These are phyloP conservation scores for Sterrhoptilus dennistouni DNA, from an alignment of 2,113 vertebrate species.

Conservation along the genomic window DNA sequence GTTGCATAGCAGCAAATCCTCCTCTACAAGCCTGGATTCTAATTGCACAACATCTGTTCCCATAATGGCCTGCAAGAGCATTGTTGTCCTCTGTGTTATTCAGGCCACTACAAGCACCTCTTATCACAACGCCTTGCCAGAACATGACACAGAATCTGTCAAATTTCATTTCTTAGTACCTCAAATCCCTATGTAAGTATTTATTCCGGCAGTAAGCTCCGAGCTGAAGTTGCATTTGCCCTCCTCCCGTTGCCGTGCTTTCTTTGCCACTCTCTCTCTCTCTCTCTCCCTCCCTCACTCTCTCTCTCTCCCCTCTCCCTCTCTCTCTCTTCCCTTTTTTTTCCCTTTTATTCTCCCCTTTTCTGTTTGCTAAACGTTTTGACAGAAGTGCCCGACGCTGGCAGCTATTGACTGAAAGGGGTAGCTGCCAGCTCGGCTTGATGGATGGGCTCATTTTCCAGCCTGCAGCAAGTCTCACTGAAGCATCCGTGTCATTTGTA, in stretches of 20 bases:
- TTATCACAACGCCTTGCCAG: conserved; percentile 86
- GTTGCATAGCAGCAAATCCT: conserved; percentile 82
- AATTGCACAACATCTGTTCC: conserved; percentile 88
- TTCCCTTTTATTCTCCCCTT: conserved; percentile 85
- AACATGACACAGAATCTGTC: conserved; percentile 90
- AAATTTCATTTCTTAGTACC: conserved; percentile 89
- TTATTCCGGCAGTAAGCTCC: conserved; percentile 82
- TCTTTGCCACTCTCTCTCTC: conserved; percentile 64
- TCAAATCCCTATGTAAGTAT: conserved; percentile 89
- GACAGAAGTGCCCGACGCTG: conserved; percentile 99
- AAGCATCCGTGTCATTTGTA: conserved; percentile 99
- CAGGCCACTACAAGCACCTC: conserved; percentile 88
- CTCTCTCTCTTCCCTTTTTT: conserved; percentile 65
- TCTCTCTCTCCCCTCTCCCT: not conserved
- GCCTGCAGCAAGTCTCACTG: conserved; percentile 99
- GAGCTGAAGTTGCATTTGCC: conserved; percentile 75
- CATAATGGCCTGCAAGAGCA: conserved; percentile 85
- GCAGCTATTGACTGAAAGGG: conserved; percentile 99
- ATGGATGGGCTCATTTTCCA: conserved; percentile 99
- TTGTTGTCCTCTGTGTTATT: conserved; percentile 87
- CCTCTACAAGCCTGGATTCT: conserved; percentile 77
- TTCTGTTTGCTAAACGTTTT: conserved; percentile 98
- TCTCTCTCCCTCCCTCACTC: conserved; percentile 3
- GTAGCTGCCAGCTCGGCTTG: conserved; percentile 98
- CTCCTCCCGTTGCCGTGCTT: conserved; percentile 74